Evolutionary conservation across 2,888 invertebrate species (phyloP), one percentile per base, ranked within the genome.

Genomic region (Drosophila tripunctata): DNA sequence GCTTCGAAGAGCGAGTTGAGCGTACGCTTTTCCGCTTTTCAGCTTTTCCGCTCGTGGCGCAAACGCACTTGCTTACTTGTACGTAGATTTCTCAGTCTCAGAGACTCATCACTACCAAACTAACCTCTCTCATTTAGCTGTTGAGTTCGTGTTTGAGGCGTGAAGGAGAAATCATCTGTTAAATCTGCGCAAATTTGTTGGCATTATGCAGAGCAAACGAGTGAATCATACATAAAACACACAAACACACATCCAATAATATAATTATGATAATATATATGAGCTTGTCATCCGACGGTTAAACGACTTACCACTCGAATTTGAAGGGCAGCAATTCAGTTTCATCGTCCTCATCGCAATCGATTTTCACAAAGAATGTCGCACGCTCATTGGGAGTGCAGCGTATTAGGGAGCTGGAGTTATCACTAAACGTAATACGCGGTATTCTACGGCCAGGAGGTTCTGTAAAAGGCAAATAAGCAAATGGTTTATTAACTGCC

Each of bases 361-460:
- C 91, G 75, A 91, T 90, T 83, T 91, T 91, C 36, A 91, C 89
- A 69, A 91, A 91, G 65, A 91, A 89, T 54, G 90, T 91, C 36
- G 91, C 91, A 63, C 91, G 87, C 69, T 91, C 91, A 67, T 90
- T 90, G 65, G 90, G 88, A 69, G 89, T 79, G 76, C 91, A 91
- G 65, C 90, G 86, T 60, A 91, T 86, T 14, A 91, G 73, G 66
- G 89, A 87, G 67, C 90, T 91, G 65, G 91, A 91, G 79, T 91
- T 91, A 60, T 91, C 91, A 69, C 90, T 90, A 57, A 91, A 91
- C 19, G 90, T 88, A 52, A 90, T 86, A 62, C 84, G 87, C 38
- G 85, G 84, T 45, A 58, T 60, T 44, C 67, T 77, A n/a, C 45
- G 44, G 36, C 71, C 67, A 71, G 80, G 75, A 77, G 87, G 68